Conservation (phyloP, 2,888 invertebrate genomes). For the Drosophila siamana region DNA sequence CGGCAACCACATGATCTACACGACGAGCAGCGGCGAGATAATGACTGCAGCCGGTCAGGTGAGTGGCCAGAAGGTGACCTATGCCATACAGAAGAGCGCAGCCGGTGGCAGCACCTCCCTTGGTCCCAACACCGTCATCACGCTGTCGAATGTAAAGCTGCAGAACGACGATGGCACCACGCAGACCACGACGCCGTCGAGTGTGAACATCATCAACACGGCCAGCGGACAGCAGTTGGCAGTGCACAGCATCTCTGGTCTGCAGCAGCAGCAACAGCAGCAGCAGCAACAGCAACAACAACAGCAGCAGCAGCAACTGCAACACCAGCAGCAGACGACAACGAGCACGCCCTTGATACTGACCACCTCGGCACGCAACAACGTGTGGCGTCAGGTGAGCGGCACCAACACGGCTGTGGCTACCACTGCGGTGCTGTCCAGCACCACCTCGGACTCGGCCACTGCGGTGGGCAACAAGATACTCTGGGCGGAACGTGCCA, state of each 20-base stretch:
- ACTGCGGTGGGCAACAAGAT: constrained; percentile 81
- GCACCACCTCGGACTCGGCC: constrained; percentile 68
- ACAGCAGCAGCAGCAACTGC: constrained; percentile 44
- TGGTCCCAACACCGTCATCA: constrained; percentile 81
- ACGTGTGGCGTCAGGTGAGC: constrained; percentile 83
- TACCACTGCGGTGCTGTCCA: constrained; percentile 74
- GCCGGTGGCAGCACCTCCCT: constrained; percentile 63
- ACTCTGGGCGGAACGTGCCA: constrained; percentile 81
- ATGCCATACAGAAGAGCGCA: constrained; percentile 70
- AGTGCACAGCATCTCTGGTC: constrained; percentile 78
- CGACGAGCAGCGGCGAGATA: constrained; percentile 78
- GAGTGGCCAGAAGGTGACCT: constrained; percentile 81
- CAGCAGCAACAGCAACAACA: constrained; percentile 43
- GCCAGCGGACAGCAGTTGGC: constrained; percentile 83
- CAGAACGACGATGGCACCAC: constrained; percentile 73
- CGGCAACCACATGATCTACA: constrained; percentile 83
- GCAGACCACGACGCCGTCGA: constrained; percentile 49
- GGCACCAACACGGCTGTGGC: constrained; percentile 74
- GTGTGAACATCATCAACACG: constrained; percentile 81
- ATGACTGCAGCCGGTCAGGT: constrained; percentile 60
- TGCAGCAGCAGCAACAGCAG: constrained; percentile 63
- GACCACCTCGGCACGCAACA: constrained; percentile 79
- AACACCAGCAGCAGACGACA: constrained; percentile 47
- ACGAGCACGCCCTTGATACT: constrained; percentile 73
- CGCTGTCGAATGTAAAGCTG: constrained; percentile 82